Evolutionary conservation across 2,113 vertebrate species (phyloP).

Genomic region (Aegotheles bennettii): DNA sequence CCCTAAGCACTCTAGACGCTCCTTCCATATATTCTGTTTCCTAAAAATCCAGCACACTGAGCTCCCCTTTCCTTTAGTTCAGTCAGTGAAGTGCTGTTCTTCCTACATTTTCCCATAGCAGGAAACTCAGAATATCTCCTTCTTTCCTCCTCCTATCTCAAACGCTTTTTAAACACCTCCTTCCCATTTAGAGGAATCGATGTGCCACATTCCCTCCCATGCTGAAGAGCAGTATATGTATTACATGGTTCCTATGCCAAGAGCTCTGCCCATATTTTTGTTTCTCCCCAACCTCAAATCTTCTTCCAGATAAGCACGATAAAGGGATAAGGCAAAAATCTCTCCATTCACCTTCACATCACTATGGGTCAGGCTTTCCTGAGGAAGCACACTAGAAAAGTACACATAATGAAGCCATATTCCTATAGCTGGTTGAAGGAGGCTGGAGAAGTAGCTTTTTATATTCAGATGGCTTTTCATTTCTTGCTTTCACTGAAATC

Average conservation of each 20-base stretch:
- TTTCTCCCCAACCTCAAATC: neutral
- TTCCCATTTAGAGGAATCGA: slow-evolving; percentile 5
- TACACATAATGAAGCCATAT: neutral
- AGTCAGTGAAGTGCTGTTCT: neutral
- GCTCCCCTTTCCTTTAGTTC: neutral
- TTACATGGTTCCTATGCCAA: neutral
- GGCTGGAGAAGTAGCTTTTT: neutral
- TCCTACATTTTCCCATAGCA: slow-evolving; percentile 25
- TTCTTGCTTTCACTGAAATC: neutral
- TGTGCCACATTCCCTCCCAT: slow-evolving; percentile 17
- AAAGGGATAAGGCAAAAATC: neutral
- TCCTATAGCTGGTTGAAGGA: neutral
- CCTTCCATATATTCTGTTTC: slow-evolving; percentile 11
- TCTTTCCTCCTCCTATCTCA: slow-evolving; percentile 23
- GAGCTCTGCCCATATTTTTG: neutral
- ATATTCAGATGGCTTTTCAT: neutral
- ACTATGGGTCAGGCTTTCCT: neutral
- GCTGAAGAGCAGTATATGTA: neutral
- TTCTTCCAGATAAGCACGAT: neutral
- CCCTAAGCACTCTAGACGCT: neutral
- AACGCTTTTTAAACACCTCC: slow-evolving; percentile 25
- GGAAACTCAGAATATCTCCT: neutral
- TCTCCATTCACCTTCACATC: neutral
- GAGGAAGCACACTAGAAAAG: neutral
- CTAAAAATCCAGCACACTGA: neutral